Evolutionary conservation across 2,797 vertebrate genomes (phyloP).

Genomic region (Pangasius krempfi): DNA sequence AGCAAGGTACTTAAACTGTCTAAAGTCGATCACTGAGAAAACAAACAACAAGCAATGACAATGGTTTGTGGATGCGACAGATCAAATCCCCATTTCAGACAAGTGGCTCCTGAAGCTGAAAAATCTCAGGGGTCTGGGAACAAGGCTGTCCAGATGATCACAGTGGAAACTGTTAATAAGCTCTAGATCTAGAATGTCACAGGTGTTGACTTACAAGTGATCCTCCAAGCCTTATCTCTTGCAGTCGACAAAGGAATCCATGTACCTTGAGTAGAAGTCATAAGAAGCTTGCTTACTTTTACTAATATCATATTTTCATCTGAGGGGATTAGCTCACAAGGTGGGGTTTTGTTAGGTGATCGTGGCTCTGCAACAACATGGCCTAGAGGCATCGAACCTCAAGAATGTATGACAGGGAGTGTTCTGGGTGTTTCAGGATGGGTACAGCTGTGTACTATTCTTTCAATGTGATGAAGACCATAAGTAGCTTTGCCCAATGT

Average conservation of each 20-base stretch:
- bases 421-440: neutral
- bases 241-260: neutral
- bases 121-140: neutral
- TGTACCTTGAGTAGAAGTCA: too few species aligned
- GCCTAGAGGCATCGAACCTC: neutral
- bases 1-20: neutral
- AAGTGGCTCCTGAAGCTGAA: neutral
- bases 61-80: neutral
- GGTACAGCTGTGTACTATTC: neutral
- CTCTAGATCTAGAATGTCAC: neutral
- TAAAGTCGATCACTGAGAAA: neutral
- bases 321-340: neutral
- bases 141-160: neutral
- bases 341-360: neutral
- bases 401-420: neutral
- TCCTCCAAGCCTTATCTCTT: neutral
- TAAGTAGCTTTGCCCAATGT: neutral
- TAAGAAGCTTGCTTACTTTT: neutral
- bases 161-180: neutral
- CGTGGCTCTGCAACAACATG: neutral
- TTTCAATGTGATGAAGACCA: neutral
- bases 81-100: conserved; percentile 3
- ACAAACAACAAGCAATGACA: neutral
- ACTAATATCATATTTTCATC: neutral
- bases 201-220: neutral